These are phyloP conservation scores for Maniola jurtina DNA, from an alignment of 1,140 invertebrate genomes.

Conservation along the genomic window DNA sequence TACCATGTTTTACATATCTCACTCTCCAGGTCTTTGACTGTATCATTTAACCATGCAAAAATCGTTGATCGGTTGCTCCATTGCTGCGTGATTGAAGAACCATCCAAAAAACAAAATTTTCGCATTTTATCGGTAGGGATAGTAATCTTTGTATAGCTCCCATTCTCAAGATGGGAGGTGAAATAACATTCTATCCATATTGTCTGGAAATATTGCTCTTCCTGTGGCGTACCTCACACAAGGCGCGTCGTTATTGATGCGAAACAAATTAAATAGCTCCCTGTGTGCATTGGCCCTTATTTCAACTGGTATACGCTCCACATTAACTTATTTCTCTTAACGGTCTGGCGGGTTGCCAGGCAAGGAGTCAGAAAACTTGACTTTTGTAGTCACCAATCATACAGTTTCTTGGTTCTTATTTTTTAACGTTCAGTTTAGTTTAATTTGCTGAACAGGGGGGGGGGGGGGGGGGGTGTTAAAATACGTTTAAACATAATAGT, in stretches of 20 bases:
- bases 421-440: not conserved
- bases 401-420: slow-evolving; percentile 33
- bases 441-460: not conserved
- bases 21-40: too few relatives aligned
- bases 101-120: too few relatives aligned
- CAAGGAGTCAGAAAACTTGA: slow-evolving; percentile 17
- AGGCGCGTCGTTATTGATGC: not conserved
- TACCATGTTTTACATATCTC: too few relatives aligned
- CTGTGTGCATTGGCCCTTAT: slow-evolving; percentile 7
- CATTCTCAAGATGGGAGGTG: not conserved
- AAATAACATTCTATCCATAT: not conserved
- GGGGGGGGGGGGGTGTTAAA: too few relatives aligned
- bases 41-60: too few relatives aligned
- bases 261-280: not conserved
- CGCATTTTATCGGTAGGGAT: too few relatives aligned
- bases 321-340: slow-evolving; percentile 37
- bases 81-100: too few relatives aligned
- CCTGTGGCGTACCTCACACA: not conserved
- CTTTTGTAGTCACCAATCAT: slow-evolving; percentile 39
- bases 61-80: too few relatives aligned
- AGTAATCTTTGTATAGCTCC: not conserved
- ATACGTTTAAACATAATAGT: not conserved
- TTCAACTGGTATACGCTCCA: slow-evolving; percentile 23
- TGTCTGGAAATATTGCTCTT: not conserved
- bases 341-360: slow-evolving; percentile 17